Base-by-base conservation (phyloP, 2,113 vertebrate genomes). In the Pluvianellus socialis region DNA sequence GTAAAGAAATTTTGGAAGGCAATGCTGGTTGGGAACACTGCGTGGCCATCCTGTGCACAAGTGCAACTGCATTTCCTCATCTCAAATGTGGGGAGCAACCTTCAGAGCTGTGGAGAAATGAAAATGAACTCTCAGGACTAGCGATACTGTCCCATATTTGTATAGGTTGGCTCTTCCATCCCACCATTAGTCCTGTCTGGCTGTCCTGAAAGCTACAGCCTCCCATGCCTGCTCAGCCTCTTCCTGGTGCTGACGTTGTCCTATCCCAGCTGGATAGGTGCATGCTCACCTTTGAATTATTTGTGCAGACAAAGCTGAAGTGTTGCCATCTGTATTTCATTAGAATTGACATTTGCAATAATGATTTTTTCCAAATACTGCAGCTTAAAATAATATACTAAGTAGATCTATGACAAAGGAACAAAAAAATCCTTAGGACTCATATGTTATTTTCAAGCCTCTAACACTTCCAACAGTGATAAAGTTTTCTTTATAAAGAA, bases 101-200 rank as follows among this genome's bases (percentile, higher is more conserved):
- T 52, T 47, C 35, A 28, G 38, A 12, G 10, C 24, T 0, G 1
- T 7, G 4, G 27, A 67, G 61, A 86, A 40, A 59, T 35, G 3
- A 75, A 93, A 91, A 83, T 14, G 1, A 55, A 17, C 5, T 63
- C 3, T 2, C 30, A 14, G 45, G 7, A 59, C 12, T 12, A 77
- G 13, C 0, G 5, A 30, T 32, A 27, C 15, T 77, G 21, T 3
- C 21, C 27, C 6, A 27, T 45, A 32, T 42, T 59, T 1, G 1
- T 52, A n/a, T 5, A n/a, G 24, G 10, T 10, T 76, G 47, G 9
- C 32, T 3, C 1, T 30, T 90, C 8, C 12, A 26, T 56, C 2
- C 2, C 0, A 0, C 3, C 3, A 38, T 45, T 67, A 17, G 4
- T 55, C 38, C 22, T 42, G 6, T 44, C n/a, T 4, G 4, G 4